phyloP scores from a whole-genome alignment of 2,888 invertebrate genomes.

The Priocnemis perturbator region DNA sequence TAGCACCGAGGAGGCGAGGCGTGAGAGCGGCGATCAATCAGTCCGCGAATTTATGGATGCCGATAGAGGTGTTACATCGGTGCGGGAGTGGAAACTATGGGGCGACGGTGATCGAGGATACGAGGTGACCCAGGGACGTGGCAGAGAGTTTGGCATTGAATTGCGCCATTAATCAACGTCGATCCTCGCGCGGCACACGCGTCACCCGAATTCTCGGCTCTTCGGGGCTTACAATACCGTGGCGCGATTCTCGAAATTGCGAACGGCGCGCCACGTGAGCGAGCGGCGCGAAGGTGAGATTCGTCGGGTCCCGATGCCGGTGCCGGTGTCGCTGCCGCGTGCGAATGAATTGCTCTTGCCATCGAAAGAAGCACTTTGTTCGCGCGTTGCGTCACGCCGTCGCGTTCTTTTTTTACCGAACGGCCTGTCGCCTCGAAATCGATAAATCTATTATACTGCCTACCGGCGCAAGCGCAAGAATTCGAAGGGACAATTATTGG shows the following conservation, averaged over 20 bases:
- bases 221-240: slow-evolving; percentile 20
- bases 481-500: no score
- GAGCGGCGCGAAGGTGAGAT: neutral
- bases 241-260: neutral
- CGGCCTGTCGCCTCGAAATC: no score
- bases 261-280: neutral
- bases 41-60: slow-evolving; percentile 37
- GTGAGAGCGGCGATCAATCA: slow-evolving; percentile 43
- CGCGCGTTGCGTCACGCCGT: no score
- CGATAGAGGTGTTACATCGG: slow-evolving; percentile 32
- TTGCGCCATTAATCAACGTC: slow-evolving; percentile 63
- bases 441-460: no score
- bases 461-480: no score
- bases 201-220: slow-evolving; percentile 25
- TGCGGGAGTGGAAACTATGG: slow-evolving; percentile 13
- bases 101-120: slow-evolving; percentile 36
- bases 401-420: no score
- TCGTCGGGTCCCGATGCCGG: neutral
- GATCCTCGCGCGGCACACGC: slow-evolving; percentile 32
- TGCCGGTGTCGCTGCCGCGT: no score
- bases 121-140: neutral
- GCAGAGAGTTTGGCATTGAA: slow-evolving; percentile 49
- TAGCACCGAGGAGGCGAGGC: neutral
- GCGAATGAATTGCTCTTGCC: no score
- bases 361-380: no score